Evolutionary conservation across 1,140 invertebrate species (phyloP).

Genomic region (Leptoteleia sp.): DNA sequence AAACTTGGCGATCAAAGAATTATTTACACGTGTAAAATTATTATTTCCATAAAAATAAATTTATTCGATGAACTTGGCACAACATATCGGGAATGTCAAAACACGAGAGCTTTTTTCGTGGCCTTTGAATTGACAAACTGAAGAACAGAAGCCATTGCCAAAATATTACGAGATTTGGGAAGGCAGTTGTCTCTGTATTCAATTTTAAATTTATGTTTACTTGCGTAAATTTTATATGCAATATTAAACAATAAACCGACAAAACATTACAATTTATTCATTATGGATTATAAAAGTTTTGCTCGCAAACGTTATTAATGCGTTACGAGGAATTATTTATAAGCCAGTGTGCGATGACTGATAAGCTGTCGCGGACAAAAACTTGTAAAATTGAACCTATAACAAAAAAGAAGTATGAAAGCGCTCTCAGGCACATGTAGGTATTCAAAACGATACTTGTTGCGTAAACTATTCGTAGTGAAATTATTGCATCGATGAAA

Average conservation of each 20-base stretch:
- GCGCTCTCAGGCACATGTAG: no score
- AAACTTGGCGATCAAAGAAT: no score
- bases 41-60: conserved; percentile 18
- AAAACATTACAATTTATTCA: conserved; percentile 15
- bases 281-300: conserved; percentile 17
- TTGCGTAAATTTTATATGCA: no score
- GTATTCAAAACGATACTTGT: no score
- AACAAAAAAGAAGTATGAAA: conserved; percentile 14
- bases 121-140: no score
- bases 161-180: neutral
- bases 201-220: no score
- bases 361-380: conserved; percentile 39
- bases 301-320: neutral
- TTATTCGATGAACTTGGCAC: neutral
- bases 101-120: neutral
- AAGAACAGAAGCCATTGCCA: neutral
- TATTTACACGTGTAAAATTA: conserved; percentile 17
- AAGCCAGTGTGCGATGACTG: conserved; percentile 14
- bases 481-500: no score
- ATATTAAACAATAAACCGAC: neutral
- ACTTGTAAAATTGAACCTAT: conserved; percentile 21
- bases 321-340: conserved; percentile 15
- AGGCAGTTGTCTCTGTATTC: no score
- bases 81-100: neutral
- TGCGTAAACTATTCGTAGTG: no score